Evolutionary conservation across 2,888 invertebrate genomes (phyloP).

Genomic region (Rutpela maculata): DNA sequence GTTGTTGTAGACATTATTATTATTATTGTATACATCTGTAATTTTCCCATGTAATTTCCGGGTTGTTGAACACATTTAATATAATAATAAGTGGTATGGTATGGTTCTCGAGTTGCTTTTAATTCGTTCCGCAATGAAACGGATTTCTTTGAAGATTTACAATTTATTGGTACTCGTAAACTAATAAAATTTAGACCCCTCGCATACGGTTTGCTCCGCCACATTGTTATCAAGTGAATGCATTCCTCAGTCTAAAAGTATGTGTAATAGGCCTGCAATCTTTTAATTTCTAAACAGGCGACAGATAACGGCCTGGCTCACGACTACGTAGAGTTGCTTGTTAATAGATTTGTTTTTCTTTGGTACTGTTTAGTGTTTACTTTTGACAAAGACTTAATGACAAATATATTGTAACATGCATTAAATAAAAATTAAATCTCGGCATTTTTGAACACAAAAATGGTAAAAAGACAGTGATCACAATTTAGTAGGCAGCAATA

Average conservation of each 20-base stretch:
- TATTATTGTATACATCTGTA: no score
- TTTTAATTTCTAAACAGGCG: background rate
- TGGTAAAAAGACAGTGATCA: no score
- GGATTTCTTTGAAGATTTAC: background rate
- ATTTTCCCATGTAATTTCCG: background rate
- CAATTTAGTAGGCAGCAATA: no score
- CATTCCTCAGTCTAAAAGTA: background rate
- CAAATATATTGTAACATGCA: background rate
- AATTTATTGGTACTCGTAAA: background rate
- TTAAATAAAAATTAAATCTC: background rate
- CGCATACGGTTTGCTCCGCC: background rate
- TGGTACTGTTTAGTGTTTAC: background rate
- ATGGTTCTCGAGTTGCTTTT: background rate
- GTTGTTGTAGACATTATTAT: no score
- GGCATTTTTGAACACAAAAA: no score
- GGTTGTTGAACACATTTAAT: background rate
- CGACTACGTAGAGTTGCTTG: background rate
- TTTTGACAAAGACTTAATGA: background rate
- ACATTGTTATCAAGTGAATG: background rate
- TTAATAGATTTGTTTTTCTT: background rate
- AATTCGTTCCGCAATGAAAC: background rate
- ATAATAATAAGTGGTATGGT: background rate
- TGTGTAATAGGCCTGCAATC: background rate
- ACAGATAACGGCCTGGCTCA: background rate
- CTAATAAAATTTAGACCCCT: background rate